Evolutionary conservation across 64 coral and sea anemone genomes (phyloP).

Genomic region (Montipora foliosa): DNA sequence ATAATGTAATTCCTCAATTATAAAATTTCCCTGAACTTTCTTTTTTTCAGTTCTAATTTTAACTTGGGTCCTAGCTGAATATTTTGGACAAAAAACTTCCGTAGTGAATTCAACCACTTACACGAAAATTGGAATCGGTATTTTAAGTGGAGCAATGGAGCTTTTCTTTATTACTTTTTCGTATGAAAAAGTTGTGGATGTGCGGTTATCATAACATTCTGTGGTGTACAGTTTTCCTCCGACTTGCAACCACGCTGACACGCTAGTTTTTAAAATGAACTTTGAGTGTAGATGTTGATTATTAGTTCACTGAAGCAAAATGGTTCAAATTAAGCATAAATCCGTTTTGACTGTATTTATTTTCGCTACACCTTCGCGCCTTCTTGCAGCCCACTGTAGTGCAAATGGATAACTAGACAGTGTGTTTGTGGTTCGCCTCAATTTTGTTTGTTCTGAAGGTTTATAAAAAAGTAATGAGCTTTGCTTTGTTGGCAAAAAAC

Average conservation of each 20-base stretch:
- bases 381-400: not conserved
- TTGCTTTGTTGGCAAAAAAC: no score
- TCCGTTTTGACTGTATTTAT: not conserved
- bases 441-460: not conserved
- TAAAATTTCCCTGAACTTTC: slow-evolving; percentile 10
- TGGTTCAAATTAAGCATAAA: not conserved
- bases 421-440: not conserved
- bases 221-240: not conserved
- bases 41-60: not conserved
- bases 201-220: not conserved
- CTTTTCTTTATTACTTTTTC: slow-evolving; percentile 2
- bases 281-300: not conserved
- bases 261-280: not conserved
- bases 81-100: no score
- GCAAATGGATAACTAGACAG: no score
- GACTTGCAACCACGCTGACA: not conserved
- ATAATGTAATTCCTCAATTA: not conserved
- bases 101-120: not conserved
- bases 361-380: not conserved
- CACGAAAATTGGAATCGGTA: not conserved
- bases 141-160: not conserved
- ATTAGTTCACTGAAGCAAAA: not conserved
- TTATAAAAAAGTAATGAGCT: not conserved
- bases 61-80: not conserved
- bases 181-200: not conserved